Base-by-base conservation (phyloP, 2,797 vertebrate genomes). In the Brotula barbata region DNA sequence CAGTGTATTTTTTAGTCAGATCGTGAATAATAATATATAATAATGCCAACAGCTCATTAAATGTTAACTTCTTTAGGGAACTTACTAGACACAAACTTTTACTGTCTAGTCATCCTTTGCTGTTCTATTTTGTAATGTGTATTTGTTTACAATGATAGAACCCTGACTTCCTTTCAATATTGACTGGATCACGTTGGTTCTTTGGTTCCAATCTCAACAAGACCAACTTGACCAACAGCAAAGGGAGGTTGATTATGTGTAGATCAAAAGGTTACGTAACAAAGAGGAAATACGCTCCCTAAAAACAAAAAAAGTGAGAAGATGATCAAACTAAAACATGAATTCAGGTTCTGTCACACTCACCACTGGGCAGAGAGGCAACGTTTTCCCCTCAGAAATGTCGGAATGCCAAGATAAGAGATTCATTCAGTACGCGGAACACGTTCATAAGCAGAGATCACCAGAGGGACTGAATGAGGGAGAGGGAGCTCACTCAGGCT, bases 381-480 rank as follows among this genome's bases (percentile, higher is more conserved):
- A 58, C 51, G 57, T 52, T 63, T 44, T 17, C 68, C 70, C 56
- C 41, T 6, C 65, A 50, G 71, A 64, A 49, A 61, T 41, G 73
- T 55, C 69, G 17, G 64, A 2, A 13, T 16, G 49, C 25, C 12
- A 63, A 68, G 37, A 40, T 61, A 22, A 33, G 36, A 58, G 22
- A 43, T 58, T 78, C 15, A 65, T 78, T 79, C 58, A 25, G 37
- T 52, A 78, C 20, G 45, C 73, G 44, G 36, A 64, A 58, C 74
- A 81, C 64, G 64, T 80, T 60, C 22, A 37, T 6, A 15, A 19
- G 40, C 40, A 17, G 40, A 41, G 40, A 8, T 9, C 8, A 17
- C 16, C 42, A 21, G 28, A 16, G 19, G 46, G 23, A 60, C 22
- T 7, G 23, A 41, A 34, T 52, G 64, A 34, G 64, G 60, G 55